Percentiles rank a stretch among this genome's conserved stretches.
Conservation (phyloP, 2,113 vertebrate species). For the Paradisaea rubra region DNA sequence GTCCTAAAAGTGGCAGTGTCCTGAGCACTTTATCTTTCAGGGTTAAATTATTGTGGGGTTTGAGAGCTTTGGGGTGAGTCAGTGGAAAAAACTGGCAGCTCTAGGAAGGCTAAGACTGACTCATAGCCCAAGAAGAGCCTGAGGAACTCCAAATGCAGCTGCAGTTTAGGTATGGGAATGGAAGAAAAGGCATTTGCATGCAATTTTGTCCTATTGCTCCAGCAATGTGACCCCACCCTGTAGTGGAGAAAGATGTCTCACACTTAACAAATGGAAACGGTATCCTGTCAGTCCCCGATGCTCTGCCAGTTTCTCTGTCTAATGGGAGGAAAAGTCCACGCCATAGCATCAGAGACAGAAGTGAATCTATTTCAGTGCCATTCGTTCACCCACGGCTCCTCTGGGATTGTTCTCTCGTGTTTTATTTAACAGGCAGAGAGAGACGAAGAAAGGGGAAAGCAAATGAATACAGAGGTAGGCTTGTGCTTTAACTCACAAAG, state of each 20-base stretch:
- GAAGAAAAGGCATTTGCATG: slow-evolving; percentile 9
- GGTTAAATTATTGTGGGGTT: slow-evolving; percentile 15
- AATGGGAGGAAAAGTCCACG: background rate
- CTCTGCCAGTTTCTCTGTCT: background rate
- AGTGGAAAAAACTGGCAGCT: slow-evolving; percentile 39
- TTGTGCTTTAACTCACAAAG: slow-evolving; percentile 16
- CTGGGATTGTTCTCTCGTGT: background rate
- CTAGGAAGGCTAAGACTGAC: slow-evolving; percentile 19
- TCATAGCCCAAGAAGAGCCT: slow-evolving; percentile 5
- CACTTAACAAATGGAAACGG: background rate
- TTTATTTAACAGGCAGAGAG: slow-evolving; percentile 26
- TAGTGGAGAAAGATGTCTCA: slow-evolving; percentile 1
- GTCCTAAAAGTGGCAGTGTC: background rate
- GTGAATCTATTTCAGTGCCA: background rate
- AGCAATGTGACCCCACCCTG: slow-evolving; percentile 5
- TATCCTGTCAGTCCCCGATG: background rate
- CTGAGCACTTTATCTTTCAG: background rate
- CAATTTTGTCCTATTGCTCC: background rate
- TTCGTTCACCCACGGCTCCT: background rate
- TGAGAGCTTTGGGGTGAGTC: slow-evolving; percentile 1
- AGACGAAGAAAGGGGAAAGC: background rate
- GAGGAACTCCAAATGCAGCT: slow-evolving; percentile 35
- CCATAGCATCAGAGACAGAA: background rate
- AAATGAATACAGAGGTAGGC: background rate
- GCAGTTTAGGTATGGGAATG: background rate